A percentile compares a stretch with the other conserved stretches of the same genome.
Evolutionary conservation across 2,797 vertebrate species (phyloP).

Genomic region (Dicrostonyx torquatus): DNA sequence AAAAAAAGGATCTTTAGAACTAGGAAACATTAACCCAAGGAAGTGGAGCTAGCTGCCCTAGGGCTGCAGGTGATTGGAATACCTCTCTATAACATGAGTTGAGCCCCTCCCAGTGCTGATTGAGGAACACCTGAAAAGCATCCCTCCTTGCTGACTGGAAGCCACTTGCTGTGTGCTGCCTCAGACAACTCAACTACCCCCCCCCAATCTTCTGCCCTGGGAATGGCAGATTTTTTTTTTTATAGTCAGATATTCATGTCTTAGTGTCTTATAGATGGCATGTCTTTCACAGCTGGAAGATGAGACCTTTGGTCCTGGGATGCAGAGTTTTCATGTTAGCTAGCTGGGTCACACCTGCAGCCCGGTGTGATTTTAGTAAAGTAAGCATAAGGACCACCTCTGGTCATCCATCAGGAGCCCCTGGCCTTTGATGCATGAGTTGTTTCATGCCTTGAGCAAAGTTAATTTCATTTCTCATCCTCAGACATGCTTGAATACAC

Average conservation of each 20-base stretch:
- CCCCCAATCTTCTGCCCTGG: neutral
- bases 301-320: neutral
- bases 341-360: neutral
- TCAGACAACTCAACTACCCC: neutral
- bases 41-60: neutral
- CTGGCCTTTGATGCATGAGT: neutral
- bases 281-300: neutral
- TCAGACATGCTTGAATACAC: conserved; percentile 58
- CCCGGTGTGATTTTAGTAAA: neutral
- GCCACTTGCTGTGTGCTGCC: neutral
- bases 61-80: neutral
- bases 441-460: conserved; percentile 13
- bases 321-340: neutral
- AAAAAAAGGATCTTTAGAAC: neutral
- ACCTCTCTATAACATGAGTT: neutral
- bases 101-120: neutral
- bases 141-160: neutral
- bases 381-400: neutral
- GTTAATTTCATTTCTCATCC: conserved; percentile 63
- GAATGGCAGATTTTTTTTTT: neutral
- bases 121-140: neutral
- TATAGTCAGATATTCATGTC: neutral
- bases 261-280: neutral
- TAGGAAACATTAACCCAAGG: conserved; percentile 1
- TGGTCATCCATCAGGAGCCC: neutral